These are phyloP conservation scores for Saxidomus purpurata DNA, from an alignment of 1,140 invertebrate species.

Conservation along the genomic window DNA sequence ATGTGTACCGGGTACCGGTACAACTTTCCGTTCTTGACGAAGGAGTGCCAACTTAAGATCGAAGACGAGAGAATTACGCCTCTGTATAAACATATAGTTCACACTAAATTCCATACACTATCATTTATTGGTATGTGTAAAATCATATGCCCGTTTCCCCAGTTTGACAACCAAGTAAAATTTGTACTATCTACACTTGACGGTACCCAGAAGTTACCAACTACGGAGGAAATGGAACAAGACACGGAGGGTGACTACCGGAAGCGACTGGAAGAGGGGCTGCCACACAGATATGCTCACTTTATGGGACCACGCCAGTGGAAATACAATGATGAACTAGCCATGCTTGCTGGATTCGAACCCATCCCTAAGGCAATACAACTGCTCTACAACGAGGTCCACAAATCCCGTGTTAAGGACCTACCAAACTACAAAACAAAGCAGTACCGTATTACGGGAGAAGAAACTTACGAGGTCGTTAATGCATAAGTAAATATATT, in stretches of 20 bases:
- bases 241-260: slow-evolving; percentile 89
- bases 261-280: slow-evolving; percentile 87
- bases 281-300: slow-evolving; percentile 90
- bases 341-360: slow-evolving; percentile 88
- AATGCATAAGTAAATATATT: too few species aligned
- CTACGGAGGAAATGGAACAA: slow-evolving; percentile 89
- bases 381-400: slow-evolving; percentile 88
- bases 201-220: slow-evolving; percentile 89
- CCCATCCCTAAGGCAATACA: slow-evolving; percentile 90
- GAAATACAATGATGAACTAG: slow-evolving; percentile 90
- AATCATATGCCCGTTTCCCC: slow-evolving; percentile 93
- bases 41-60: slow-evolving; percentile 90
- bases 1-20: slow-evolving; percentile 95
- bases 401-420: slow-evolving; percentile 38
- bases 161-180: slow-evolving; percentile 94
- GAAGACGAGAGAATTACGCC: slow-evolving; percentile 93
- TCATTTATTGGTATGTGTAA: slow-evolving; percentile 93
- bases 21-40: slow-evolving; percentile 92
- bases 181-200: slow-evolving; percentile 91
- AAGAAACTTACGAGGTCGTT: slow-evolving; percentile 4
- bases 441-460: not conserved
- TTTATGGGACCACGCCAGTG: slow-evolving; percentile 90
- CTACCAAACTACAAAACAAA: slow-evolving; percentile 25
- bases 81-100: slow-evolving; percentile 95
- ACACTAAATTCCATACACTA: slow-evolving; percentile 92